Evolutionary conservation across 2,797 vertebrate genomes (phyloP).

Genomic region (Phataginus tetradactyla): DNA sequence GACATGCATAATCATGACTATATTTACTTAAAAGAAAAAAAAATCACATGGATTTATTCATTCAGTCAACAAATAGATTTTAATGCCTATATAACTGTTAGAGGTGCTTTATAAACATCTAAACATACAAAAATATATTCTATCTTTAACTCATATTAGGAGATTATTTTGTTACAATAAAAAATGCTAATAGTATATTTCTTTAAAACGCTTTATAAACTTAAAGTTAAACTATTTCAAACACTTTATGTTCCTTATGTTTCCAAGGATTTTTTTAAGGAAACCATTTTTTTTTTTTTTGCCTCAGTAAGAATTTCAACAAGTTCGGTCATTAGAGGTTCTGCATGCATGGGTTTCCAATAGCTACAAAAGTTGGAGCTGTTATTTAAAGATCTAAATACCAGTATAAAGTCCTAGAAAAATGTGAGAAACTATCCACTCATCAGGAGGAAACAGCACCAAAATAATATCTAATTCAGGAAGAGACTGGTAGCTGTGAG

Average conservation of each 20-base stretch:
- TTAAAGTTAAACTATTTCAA: background rate
- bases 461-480: background rate
- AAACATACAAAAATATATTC: background rate
- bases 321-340: background rate
- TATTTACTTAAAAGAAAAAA: background rate
- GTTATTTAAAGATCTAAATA: background rate
- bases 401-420: background rate
- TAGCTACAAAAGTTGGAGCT: background rate
- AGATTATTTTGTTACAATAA: background rate
- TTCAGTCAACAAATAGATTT: background rate
- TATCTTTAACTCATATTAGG: background rate
- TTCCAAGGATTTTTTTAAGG: background rate
- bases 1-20: background rate
- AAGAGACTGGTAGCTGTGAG: background rate
- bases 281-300: background rate
- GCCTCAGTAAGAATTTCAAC: background rate
- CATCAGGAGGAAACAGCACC: background rate
- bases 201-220: background rate
- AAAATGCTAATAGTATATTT: background rate
- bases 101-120: background rate
- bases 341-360: background rate
- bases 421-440: background rate
- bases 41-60: background rate
- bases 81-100: background rate
- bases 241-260: background rate